phyloP scores from a whole-genome alignment of 1,140 invertebrate genomes.

The Cepaea nemoralis region DNA sequence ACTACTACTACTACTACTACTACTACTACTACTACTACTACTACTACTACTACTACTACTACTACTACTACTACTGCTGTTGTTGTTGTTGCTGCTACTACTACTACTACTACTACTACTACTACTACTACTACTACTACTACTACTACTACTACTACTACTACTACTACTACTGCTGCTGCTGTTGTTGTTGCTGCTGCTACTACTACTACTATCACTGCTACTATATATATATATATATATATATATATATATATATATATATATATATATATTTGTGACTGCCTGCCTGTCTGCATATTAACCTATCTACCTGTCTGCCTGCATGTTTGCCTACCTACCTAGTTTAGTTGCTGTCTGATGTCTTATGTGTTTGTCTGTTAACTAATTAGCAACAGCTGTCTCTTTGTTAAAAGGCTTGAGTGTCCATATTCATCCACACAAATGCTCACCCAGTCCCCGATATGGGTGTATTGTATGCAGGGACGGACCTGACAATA shows the following conservation, averaged over 20 bases:
- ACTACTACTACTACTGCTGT: slow-evolving; percentile 12
- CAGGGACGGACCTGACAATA: too few species aligned
- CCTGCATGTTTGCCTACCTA: neutral
- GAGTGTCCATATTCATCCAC: too few species aligned
- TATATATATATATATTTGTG: neutral
- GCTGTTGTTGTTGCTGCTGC: neutral
- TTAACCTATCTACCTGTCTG: neutral
- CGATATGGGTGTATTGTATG: too few species aligned
- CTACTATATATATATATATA: neutral
- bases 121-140: too few species aligned
- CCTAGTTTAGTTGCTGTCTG: neutral
- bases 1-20: slow-evolving; percentile 40
- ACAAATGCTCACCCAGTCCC: too few species aligned
- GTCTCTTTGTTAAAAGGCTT: too few species aligned
- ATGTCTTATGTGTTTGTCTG: neutral
- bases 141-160: slow-evolving; percentile 23
- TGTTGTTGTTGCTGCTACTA: slow-evolving; percentile 23
- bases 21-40: neutral
- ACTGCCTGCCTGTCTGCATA: neutral
- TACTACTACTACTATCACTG: neutral
- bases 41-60: too few species aligned
- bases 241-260: too few species aligned
- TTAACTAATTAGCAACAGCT: too few species aligned
- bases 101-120: slow-evolving; percentile 19
- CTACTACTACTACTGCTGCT: neutral